phyloP scores from a whole-genome alignment of 1,140 invertebrate species.

The Varroa destructor region DNA sequence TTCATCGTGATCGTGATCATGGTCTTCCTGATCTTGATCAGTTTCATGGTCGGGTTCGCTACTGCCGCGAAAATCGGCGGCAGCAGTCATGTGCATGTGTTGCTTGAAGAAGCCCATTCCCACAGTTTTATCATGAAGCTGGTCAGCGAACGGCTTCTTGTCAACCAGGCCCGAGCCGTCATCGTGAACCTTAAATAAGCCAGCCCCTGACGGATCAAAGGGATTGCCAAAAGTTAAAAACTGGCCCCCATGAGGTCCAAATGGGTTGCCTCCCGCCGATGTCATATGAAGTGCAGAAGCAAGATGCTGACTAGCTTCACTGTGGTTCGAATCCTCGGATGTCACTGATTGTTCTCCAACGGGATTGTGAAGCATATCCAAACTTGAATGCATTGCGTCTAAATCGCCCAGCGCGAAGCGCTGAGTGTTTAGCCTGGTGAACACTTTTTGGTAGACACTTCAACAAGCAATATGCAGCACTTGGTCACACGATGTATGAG shows the following conservation, averaged over 20 bases:
- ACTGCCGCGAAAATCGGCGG: neutral
- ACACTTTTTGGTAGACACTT: too few species aligned
- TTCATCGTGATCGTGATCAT: neutral
- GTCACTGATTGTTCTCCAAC: conserved; percentile 6
- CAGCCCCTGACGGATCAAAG: conserved; percentile 13
- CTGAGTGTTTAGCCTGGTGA: too few species aligned
- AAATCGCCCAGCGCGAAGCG: neutral
- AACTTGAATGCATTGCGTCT: conserved; percentile 16
- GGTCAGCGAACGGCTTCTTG: neutral
- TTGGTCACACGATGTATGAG: too few species aligned
- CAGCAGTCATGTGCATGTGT: neutral
- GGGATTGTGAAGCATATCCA: conserved; percentile 21
- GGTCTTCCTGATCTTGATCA: conserved; percentile 1
- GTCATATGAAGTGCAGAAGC: conserved; percentile 7
- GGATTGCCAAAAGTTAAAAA: conserved; percentile 22
- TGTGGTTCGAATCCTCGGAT: conserved; percentile 25
- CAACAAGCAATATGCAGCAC: too few species aligned
- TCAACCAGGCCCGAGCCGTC: neutral
- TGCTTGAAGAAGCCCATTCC: conserved; percentile 7
- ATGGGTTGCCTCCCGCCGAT: neutral
- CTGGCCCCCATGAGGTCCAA: neutral
- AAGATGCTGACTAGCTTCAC: conserved; percentile 25
- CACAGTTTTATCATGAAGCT: conserved; percentile 1
- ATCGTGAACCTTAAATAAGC: conserved; percentile 10
- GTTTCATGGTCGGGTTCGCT: neutral